Conservation (phyloP, 2,797 vertebrate species). For the Otolemur crassicaudatus region DNA sequence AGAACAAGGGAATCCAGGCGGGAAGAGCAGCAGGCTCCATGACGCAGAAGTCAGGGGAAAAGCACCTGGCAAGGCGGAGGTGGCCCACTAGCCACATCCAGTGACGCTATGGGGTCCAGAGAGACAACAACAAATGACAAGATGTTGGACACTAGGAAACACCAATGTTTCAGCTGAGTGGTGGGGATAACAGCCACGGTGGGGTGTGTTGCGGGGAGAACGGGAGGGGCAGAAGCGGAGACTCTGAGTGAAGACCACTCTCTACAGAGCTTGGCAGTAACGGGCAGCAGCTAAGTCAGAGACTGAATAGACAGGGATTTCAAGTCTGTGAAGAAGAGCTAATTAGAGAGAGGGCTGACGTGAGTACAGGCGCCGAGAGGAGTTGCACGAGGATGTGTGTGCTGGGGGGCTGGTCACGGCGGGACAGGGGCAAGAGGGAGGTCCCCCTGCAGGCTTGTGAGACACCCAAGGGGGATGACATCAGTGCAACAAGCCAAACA, state of each 20-base stretch:
- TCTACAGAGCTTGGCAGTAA: not conserved
- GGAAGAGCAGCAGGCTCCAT: not conserved
- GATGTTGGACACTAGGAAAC: not conserved
- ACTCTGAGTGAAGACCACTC: accelerated
- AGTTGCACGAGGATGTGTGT: accelerated
- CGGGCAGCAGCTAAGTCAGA: not conserved
- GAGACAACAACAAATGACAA: not conserved
- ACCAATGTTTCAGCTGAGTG: not conserved
- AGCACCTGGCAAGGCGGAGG: not conserved
- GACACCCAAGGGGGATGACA: accelerated
- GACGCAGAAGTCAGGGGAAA: not conserved
- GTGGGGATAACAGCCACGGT: accelerated
- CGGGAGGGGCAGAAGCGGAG: too few relatives aligned
- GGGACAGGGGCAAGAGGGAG: accelerated
- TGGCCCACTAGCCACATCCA: not conserved
- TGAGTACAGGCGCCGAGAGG: not conserved
- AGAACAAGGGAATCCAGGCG: not conserved
- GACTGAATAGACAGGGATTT: not conserved
- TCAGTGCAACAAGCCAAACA: not conserved
- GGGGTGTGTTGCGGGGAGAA: not conserved
- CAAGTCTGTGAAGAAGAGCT: not conserved
- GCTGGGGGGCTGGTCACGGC: accelerated
- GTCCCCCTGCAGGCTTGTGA: too few relatives aligned
- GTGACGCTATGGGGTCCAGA: not conserved
- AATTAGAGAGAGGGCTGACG: not conserved